Conservation (phyloP, 2,888 invertebrate species). For the Nomada goodeniana region DNA sequence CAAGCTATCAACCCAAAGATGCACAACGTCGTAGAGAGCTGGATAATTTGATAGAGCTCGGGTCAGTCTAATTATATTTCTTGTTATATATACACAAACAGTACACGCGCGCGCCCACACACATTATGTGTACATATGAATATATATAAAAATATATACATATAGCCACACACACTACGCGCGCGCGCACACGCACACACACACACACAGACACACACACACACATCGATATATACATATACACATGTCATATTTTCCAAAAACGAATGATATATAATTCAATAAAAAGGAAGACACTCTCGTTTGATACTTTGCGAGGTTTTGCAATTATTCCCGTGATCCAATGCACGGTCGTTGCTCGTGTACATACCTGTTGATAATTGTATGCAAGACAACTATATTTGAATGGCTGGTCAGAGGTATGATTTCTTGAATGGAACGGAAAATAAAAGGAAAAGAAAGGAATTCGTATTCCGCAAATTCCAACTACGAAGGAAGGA, state of each 20-base stretch:
- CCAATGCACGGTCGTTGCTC: constrained; percentile 5
- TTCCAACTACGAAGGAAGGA: too few relatives aligned
- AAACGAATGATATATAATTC: constrained; percentile 82
- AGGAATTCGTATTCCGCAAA: background rate
- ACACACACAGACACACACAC: constrained; percentile 56
- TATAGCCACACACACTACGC: constrained; percentile 74
- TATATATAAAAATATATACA: constrained; percentile 76
- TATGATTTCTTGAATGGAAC: too few relatives aligned
- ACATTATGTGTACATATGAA: constrained; percentile 73
- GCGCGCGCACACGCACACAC: background rate
- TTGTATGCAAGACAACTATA: background rate
- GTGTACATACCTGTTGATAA: background rate
- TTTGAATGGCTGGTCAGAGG: background rate
- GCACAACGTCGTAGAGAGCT: constrained; percentile 78
- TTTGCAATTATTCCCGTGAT: constrained; percentile 43
- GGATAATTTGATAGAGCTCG: constrained; percentile 81
- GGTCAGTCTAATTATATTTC: constrained; percentile 83
- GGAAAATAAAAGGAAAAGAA: too few relatives aligned
- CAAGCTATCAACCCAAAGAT: constrained; percentile 70
- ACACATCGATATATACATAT: constrained; percentile 79
- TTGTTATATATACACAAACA: constrained; percentile 78
- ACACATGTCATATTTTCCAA: constrained; percentile 82
- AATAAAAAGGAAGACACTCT: constrained; percentile 78
- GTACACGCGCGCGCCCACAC: constrained; percentile 70
- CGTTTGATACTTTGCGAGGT: constrained; percentile 69